These are phyloP conservation scores for Sepioteuthis lessoniana DNA, from an alignment of 2,888 invertebrate genomes.

Conservation along the genomic window DNA sequence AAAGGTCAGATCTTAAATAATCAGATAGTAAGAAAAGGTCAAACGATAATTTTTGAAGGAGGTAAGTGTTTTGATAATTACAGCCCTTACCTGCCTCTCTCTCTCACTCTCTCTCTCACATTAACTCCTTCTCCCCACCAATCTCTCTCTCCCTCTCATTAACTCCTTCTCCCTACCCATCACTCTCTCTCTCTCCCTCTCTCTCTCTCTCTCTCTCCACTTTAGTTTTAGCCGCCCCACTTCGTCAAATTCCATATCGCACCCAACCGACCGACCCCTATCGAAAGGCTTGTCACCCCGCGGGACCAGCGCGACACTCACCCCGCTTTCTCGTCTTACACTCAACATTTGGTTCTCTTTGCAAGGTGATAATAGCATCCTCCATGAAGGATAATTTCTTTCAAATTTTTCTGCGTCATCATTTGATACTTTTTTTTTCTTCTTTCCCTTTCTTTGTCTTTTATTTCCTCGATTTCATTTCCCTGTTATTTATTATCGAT, in stretches of 20 bases:
- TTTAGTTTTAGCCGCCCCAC: neutral
- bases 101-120: neutral
- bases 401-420: neutral
- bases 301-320: constrained; percentile 33
- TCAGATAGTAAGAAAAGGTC: neutral
- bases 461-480: neutral
- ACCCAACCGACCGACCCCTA: neutral
- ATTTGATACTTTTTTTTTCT: neutral
- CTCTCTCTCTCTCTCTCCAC: too few species aligned
- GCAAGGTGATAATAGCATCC: constrained; percentile 20
- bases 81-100: too few species aligned
- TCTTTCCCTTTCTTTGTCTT: neutral
- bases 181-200: neutral
- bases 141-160: too few species aligned
- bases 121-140: too few species aligned
- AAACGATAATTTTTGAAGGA: neutral
- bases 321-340: constrained; percentile 1
- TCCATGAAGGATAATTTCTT: neutral
- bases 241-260: neutral
- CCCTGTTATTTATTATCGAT: too few species aligned
- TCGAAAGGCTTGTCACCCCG: neutral
- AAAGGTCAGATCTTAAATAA: neutral
- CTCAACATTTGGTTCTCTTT: neutral
- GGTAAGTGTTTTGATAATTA: neutral
- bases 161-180: neutral